Base-by-base conservation (phyloP, 2,797 vertebrate species). In the Acipenser oxyrinchus region DNA sequence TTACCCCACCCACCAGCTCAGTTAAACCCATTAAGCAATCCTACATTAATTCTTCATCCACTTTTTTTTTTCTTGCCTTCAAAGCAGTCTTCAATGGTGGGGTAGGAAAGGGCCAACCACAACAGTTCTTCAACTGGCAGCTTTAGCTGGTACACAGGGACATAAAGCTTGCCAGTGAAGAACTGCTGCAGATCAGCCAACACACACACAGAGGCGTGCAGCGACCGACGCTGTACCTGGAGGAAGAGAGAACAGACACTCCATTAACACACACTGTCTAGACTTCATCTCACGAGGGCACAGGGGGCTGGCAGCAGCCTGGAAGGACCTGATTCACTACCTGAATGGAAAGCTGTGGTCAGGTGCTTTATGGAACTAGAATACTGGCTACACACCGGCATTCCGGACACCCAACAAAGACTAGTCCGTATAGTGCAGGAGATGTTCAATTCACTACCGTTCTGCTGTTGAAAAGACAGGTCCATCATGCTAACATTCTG, bases 111-210 rank as follows among this genome's bases (percentile, higher is more conserved):
- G 88, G 95, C 94, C 89, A 86, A 95, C 90, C 92, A 95, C 96
- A 97, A 97, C 96, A 99, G 96, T 98, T 99, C 96, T 99, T 99
- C 96, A 99, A 97, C 96, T 98, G 96, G 96, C 96, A 99, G 96
- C 96, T 99, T 99, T 98, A 99, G 96, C 88, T 92, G 89, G 78
- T 87, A 87, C 83, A 92, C 81, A 90, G 89, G 87, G 89, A 98
- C 96, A 94, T 99, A 99, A 99, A 99, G 96, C 96, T 95, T 95
- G 96, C 96, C 96, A 97, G 96, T 97, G 96, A 99, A 99, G 96
- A 99, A 99, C 96, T 98, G 93, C 92, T 96, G 95, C 92, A 82
- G 90, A 92, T 93, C 88, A 93, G 94, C 96, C 95, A 93, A 57
- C 79, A 72, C 82, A 83, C 78, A 72, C 70, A 62, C 9, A 51